Percentiles rank a stretch among this genome's conserved stretches.
These are phyloP conservation scores for Zaprionus inermis DNA, from an alignment of 1,140 invertebrate species.

Conservation along the genomic window DNA sequence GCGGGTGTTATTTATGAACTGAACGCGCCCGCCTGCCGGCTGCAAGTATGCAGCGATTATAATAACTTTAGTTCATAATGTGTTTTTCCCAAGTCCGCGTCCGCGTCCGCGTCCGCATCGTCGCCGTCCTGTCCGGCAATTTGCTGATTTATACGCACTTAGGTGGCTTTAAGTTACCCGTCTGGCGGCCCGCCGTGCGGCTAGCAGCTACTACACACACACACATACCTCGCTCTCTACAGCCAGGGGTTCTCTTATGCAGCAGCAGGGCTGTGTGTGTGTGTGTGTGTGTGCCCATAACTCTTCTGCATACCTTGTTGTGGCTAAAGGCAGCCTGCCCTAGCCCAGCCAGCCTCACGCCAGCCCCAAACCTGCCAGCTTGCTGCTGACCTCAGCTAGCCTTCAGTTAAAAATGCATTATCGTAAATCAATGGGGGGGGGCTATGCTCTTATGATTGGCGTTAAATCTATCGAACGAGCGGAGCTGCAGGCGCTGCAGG, in stretches of 20 bases:
- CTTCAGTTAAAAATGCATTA: constrained; percentile 72
- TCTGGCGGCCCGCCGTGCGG: constrained; percentile 45
- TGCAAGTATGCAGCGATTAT: constrained; percentile 72
- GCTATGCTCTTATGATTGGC: constrained; percentile 62
- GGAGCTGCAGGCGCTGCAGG: neutral
- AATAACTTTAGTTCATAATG: constrained; percentile 76
- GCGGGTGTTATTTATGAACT: constrained; percentile 65
- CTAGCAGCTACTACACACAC: neutral
- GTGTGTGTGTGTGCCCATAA: constrained; percentile 3
- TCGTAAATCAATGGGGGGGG: constrained; percentile 64
- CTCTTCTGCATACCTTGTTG: constrained; percentile 20
- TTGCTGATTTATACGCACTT: constrained; percentile 72
- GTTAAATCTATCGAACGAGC: constrained; percentile 49
- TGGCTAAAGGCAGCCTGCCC: constrained; percentile 8
- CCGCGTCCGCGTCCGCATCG: constrained; percentile 1
- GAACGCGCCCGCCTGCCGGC: constrained; percentile 41
- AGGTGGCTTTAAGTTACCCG: constrained; percentile 61
- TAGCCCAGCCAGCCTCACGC: neutral
- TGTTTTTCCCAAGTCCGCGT: constrained; percentile 48
- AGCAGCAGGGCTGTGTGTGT: neutral
- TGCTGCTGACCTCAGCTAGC: constrained; percentile 9
- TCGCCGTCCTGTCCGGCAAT: constrained; percentile 47
- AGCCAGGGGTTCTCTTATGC: too few species aligned
- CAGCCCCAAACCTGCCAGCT: neutral
- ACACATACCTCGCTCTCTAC: too few species aligned